Evolutionary conservation across 1,140 invertebrate species (phyloP).

Genomic region (Eurosta solidaginis): DNA sequence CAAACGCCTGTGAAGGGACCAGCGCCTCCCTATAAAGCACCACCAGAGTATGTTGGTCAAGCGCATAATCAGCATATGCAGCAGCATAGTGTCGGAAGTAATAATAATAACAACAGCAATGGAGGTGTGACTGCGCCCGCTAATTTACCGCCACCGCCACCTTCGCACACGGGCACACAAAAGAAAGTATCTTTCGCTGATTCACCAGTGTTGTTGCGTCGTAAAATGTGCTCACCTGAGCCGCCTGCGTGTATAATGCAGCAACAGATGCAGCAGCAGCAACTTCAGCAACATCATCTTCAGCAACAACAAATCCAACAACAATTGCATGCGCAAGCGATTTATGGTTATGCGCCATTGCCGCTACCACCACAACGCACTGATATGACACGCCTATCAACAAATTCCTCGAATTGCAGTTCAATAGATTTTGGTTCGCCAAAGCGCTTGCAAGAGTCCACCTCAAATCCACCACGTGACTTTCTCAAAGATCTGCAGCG

Average conservation of each 20-base stretch:
- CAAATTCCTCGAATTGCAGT: slow-evolving; percentile 44
- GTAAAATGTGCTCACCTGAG: slow-evolving; percentile 58
- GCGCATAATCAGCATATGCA: slow-evolving; percentile 1
- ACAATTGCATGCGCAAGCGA: slow-evolving; percentile 24
- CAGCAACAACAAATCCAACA: background rate
- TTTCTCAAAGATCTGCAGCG: slow-evolving; percentile 86
- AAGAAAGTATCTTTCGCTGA: slow-evolving; percentile 59
- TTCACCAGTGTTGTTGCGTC: slow-evolving; percentile 54
- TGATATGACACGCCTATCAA: slow-evolving; percentile 67
- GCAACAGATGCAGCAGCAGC: slow-evolving; percentile 12
- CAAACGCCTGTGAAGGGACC: slow-evolving; percentile 47
- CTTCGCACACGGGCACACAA: slow-evolving; percentile 38
- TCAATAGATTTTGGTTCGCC: slow-evolving; percentile 63
- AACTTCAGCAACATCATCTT: too few species aligned
- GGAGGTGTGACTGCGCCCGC: background rate
- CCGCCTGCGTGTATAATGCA: slow-evolving; percentile 34
- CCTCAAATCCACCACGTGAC: slow-evolving; percentile 77
- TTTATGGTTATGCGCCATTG: slow-evolving; percentile 58
- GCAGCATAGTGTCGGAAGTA: background rate
- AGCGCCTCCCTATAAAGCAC: slow-evolving; percentile 57
- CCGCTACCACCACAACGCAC: slow-evolving; percentile 73
- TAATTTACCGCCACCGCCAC: slow-evolving; percentile 35
- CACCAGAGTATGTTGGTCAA: slow-evolving; percentile 54
- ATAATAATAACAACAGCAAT: background rate
- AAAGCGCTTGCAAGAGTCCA: slow-evolving; percentile 72